Percentiles rank a stretch among this genome's conserved stretches.
These are phyloP conservation scores for Campoletis raptor DNA, from an alignment of 2,888 invertebrate species.

Conservation along the genomic window DNA sequence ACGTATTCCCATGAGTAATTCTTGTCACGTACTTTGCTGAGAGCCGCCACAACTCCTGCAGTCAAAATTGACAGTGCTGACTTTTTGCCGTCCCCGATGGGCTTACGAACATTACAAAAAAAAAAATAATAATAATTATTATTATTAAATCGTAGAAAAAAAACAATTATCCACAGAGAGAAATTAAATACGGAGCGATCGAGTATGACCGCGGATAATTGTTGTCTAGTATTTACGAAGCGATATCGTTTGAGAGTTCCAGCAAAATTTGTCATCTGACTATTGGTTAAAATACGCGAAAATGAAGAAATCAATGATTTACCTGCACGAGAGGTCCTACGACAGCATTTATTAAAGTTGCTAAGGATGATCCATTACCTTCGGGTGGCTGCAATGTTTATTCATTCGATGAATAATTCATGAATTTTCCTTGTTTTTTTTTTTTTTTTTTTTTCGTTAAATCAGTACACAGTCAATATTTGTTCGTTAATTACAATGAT, in stretches of 20 bases:
- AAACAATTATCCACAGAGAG: constrained; percentile 14
- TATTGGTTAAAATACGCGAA: not conserved
- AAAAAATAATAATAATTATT: too few relatives aligned
- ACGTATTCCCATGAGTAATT: constrained; percentile 28
- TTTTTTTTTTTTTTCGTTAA: too few relatives aligned
- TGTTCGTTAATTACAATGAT: too few relatives aligned
- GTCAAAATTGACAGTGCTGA: constrained; percentile 78
- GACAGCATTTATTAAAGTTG: constrained; percentile 73
- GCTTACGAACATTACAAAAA: constrained; percentile 72
- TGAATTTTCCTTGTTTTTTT: too few relatives aligned
- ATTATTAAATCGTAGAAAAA: too few relatives aligned
- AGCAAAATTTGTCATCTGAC: constrained; percentile 15
- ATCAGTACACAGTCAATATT: too few relatives aligned
- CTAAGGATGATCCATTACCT: constrained; percentile 75
- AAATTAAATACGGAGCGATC: not conserved
- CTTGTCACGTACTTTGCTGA: constrained; percentile 78
- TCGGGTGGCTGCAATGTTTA: constrained; percentile 72
- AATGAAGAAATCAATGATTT: constrained; percentile 52
- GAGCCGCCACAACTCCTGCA: constrained; percentile 77
- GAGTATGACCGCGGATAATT: constrained; percentile 33
- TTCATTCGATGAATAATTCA: constrained; percentile 6
- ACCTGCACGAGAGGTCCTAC: constrained; percentile 79
- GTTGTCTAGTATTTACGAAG: not conserved
- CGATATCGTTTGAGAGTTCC: not conserved
- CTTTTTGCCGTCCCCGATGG: constrained; percentile 77